These are phyloP conservation scores for Salvator merianae DNA, from an alignment of 2,113 vertebrate genomes.

Conservation along the genomic window DNA sequence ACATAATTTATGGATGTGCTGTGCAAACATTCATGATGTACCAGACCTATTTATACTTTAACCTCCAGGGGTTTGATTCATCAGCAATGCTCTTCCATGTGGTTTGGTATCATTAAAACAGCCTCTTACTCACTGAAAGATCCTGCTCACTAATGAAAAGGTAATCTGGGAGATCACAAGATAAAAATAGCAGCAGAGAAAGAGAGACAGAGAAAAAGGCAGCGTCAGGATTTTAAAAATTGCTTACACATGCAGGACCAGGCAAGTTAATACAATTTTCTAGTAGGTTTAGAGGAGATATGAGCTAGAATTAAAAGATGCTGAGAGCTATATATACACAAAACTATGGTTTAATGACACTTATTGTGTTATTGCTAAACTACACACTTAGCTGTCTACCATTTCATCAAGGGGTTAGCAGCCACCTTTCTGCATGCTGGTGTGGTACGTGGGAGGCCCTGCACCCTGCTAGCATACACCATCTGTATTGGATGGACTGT, in stretches of 20 bases:
- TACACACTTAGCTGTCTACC: too few species aligned
- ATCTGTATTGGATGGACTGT: too few species aligned
- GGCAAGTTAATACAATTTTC: not conserved
- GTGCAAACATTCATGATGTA: conserved; percentile 49
- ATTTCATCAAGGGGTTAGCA: too few species aligned
- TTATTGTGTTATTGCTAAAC: not conserved
- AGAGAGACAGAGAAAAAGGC: not conserved
- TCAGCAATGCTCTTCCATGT: conserved; percentile 45
- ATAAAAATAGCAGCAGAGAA: not conserved
- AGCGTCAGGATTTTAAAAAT: not conserved
- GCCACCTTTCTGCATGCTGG: too few species aligned
- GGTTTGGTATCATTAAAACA: conserved; percentile 53
- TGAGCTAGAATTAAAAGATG: not conserved
- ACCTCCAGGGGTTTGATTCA: conserved; percentile 52
- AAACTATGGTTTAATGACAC: not conserved
- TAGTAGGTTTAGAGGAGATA: not conserved
- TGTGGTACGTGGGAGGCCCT: too few species aligned
- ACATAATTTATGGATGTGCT: conserved; percentile 41
- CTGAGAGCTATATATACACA: not conserved
- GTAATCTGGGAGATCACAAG: not conserved
- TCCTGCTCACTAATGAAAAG: conserved; percentile 39
- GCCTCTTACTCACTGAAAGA: conserved; percentile 34
- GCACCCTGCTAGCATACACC: too few species aligned
- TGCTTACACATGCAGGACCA: not conserved
- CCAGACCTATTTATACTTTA: conserved; percentile 46